Conservation (phyloP, 2,888 invertebrate species). For the Euplagia quadripunctaria region DNA sequence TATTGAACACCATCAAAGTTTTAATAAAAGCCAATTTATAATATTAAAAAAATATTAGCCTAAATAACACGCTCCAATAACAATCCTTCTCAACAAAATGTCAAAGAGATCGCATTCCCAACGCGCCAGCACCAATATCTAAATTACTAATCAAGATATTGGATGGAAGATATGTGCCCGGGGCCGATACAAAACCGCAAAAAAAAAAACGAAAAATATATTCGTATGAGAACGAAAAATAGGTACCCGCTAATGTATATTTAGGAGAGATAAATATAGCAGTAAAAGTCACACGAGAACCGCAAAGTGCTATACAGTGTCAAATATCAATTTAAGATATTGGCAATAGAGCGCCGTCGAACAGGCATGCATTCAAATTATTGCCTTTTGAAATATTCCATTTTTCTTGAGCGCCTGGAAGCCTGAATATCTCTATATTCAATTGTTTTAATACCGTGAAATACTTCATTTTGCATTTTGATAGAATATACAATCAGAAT, state of each 20-base stretch:
- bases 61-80: slow-evolving; percentile 28
- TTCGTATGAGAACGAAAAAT: slow-evolving; percentile 37
- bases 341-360: slow-evolving; percentile 54
- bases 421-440: slow-evolving; percentile 41
- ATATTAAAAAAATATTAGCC: not conserved
- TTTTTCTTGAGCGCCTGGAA: slow-evolving; percentile 32
- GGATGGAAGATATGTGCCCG: slow-evolving; percentile 43
- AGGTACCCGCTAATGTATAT: slow-evolving; percentile 60
- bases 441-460: slow-evolving; percentile 45
- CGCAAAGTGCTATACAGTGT: slow-evolving; percentile 61
- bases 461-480: slow-evolving; percentile 52
- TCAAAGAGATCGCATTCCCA: slow-evolving; percentile 49
- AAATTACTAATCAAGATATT: slow-evolving; percentile 63
- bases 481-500: slow-evolving; percentile 47
- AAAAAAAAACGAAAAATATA: slow-evolving; percentile 42
- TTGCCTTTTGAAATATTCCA: slow-evolving; percentile 41
- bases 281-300: slow-evolving; percentile 69
- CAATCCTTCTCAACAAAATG: slow-evolving; percentile 40
- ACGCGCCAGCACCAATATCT: slow-evolving; percentile 57
- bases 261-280: slow-evolving; percentile 62
- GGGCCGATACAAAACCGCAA: slow-evolving; percentile 43
- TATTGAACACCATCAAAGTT: not conserved
- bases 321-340: slow-evolving; percentile 78
- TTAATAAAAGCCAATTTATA: not conserved
- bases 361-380: slow-evolving; percentile 53